Percentiles rank a stretch among this genome's conserved stretches.
phyloP scores from a whole-genome alignment of 2,113 vertebrate genomes.

The Pyrgilauda ruficollis region DNA sequence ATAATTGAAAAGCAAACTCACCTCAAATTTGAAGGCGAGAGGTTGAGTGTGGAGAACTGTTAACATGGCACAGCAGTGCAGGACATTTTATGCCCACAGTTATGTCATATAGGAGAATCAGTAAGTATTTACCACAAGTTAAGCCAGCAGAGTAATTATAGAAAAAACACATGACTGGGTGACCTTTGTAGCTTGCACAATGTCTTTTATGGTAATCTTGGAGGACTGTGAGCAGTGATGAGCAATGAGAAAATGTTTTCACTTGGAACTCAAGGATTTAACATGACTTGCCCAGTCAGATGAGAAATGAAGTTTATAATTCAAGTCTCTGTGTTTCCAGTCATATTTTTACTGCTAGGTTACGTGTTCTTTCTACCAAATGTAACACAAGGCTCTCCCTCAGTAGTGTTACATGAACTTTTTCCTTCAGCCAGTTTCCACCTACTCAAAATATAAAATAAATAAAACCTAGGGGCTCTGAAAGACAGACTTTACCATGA shows the following conservation, averaged over 20 bases:
- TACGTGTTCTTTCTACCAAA: neutral
- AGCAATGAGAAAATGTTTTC: neutral
- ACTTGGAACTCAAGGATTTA: neutral
- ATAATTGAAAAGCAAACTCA: neutral
- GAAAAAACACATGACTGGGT: neutral
- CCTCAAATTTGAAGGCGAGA: neutral
- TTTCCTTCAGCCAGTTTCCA: neutral
- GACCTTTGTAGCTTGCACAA: neutral
- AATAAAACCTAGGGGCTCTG: neutral
- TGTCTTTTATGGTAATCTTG: neutral
- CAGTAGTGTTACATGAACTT: neutral
- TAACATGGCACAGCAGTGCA: neutral
- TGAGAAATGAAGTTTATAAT: neutral
- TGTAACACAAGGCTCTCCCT: neutral
- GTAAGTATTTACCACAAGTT: neutral
- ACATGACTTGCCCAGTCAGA: neutral
- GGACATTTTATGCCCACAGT: neutral
- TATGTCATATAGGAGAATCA: neutral
- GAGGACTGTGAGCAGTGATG: neutral
- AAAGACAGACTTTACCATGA: neutral
- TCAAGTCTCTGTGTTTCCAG: neutral
- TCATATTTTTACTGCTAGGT: neutral
- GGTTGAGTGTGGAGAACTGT: neutral
- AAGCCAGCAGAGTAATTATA: neutral
- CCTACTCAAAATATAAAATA: neutral